These are phyloP conservation scores for Halcyon leucocephala DNA, from an alignment of 2,797 vertebrate genomes.

Conservation along the genomic window DNA sequence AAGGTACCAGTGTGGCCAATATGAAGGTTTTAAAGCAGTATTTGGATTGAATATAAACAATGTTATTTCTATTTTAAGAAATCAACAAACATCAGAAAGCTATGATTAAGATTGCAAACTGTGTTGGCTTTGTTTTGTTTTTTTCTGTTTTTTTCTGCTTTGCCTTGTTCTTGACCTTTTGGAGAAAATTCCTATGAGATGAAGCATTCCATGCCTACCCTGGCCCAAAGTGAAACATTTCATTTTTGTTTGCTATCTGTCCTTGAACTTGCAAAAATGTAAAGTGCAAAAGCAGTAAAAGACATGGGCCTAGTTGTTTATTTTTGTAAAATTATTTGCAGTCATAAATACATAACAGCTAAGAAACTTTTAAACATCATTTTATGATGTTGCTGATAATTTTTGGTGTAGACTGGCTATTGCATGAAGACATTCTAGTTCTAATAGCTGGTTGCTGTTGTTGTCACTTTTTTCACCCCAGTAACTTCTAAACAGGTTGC, in stretches of 20 bases:
- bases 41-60: constrained; percentile 21
- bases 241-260: not conserved
- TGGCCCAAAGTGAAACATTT: not conserved
- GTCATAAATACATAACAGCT: not conserved
- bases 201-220: not conserved
- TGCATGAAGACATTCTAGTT: not conserved
- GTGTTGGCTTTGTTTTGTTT: not conserved
- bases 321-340: not conserved
- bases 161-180: not conserved
- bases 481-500: not conserved
- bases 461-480: not conserved
- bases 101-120: constrained; percentile 53
- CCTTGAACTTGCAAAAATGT: not conserved
- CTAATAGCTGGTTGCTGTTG: not conserved
- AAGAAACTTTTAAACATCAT: not conserved
- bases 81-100: not conserved
- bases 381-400: not conserved
- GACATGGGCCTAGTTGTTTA: not conserved
- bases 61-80: constrained; percentile 21
- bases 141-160: not conserved
- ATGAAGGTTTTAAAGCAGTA: not conserved
- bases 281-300: not conserved
- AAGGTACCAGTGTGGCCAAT: not conserved
- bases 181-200: not conserved
- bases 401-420: not conserved